Percentiles rank a stretch among this genome's conserved stretches.
These are phyloP conservation scores for Emydura subglobosa DNA, from an alignment of 2,113 vertebrate species.

Conservation along the genomic window DNA sequence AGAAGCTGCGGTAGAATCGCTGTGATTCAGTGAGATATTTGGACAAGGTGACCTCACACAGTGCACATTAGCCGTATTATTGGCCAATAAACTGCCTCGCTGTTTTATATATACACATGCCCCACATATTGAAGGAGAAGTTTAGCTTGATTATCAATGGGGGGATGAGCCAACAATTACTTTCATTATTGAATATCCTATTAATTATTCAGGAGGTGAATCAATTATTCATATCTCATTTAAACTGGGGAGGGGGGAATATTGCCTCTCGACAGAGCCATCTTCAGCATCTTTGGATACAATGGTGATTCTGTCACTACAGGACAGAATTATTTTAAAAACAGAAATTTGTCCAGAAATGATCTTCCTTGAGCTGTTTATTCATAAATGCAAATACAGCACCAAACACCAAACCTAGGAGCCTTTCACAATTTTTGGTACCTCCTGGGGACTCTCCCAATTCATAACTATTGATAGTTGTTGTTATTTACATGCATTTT, in stretches of 20 bases:
- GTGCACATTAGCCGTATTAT: conserved; percentile 60
- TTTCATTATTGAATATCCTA: conserved; percentile 88
- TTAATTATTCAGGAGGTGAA: conserved; percentile 86
- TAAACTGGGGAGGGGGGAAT: conserved; percentile 71
- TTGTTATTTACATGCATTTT: background rate
- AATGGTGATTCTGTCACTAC: conserved; percentile 44
- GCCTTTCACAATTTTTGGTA: background rate
- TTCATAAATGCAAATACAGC: background rate
- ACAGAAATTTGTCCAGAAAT: background rate
- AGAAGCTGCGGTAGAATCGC: background rate
- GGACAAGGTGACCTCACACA: conserved; percentile 79
- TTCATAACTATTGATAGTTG: background rate
- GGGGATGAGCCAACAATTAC: conserved; percentile 86
- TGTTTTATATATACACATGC: conserved; percentile 65
- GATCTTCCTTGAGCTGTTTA: background rate
- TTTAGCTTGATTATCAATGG: conserved; percentile 81
- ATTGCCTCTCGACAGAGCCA: conserved; percentile 77
- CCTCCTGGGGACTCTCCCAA: background rate
- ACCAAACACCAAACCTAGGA: background rate
- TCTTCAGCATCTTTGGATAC: conserved; percentile 46
- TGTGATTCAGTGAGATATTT: conserved; percentile 58
- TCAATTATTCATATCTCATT: conserved; percentile 90
- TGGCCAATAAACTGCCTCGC: conserved; percentile 50
- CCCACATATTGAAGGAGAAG: conserved; percentile 56
- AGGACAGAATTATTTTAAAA: background rate